Conservation (phyloP, 2,113 vertebrate genomes). For the Myrmecophaga tridactyla region DNA sequence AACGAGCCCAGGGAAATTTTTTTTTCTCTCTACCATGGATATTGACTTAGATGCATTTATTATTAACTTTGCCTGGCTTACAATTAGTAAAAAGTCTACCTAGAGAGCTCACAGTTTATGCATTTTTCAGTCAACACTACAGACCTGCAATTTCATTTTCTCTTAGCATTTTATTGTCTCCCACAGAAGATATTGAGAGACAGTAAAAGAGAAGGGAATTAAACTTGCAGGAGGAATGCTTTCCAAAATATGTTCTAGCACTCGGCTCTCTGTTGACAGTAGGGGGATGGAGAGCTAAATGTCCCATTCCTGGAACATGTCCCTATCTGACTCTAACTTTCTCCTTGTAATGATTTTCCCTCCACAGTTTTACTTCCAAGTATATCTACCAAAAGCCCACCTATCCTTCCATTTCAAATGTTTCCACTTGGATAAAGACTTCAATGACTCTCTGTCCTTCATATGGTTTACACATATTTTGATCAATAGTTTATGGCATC, state of each 20-base stretch:
- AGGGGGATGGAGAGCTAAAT: neutral
- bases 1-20: neutral
- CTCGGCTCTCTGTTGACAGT: neutral
- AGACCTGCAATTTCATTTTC: neutral
- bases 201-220: constrained; percentile 20
- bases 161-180: constrained; percentile 1
- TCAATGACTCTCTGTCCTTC: neutral
- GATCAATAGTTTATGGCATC: neutral
- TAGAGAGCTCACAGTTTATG: neutral
- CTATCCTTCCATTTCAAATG: neutral
- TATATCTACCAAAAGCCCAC: neutral
- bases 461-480: neutral
- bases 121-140: neutral
- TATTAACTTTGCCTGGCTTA: neutral
- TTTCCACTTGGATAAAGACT: neutral
- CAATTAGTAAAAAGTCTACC: neutral
- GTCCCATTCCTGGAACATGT: too few relatives aligned
- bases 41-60: neutral
- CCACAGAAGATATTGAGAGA: neutral
- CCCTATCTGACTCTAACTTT: neutral
- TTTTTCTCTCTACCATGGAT: neutral
- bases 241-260: neutral
- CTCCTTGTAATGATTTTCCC: neutral
- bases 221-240: neutral
- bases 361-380: neutral